Evolutionary conservation across 2,113 vertebrate genomes (phyloP), one percentile per base, ranked within the genome.

Genomic region (Promerops cafer): DNA sequence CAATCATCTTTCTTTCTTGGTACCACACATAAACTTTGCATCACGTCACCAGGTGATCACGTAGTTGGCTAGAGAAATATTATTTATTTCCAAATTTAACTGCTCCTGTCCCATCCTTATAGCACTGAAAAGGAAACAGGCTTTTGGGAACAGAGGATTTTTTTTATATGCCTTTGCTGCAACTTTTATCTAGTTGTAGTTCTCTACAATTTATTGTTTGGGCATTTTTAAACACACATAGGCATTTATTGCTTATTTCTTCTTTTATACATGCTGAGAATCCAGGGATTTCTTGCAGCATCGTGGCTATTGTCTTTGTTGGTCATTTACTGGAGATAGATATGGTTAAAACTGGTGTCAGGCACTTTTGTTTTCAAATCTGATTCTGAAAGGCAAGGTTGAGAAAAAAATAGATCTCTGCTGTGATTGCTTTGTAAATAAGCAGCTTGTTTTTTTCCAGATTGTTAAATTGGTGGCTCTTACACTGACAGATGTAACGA

Each of bases 401-500:
- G 79, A 93, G 90, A 90, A 90, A 82, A 77, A 90, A 76, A 49
- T 30, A 83, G 53, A 42, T 63, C 52, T 92, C 83, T 79, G 65
- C 59, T 95, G 39, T 63, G 44, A 79, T 61, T 96, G 82, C 35
- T 88, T 82, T 93, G 49, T 94, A 59, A 95, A 91, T 31, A 96
- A 65, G 50, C 83, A 64, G 70, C 45, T 90, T 97, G 63, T 1
- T 86, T 74, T 87, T 90, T 65, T 77, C 86, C 93, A 90, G 70
- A 66, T 56, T 70, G 80, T 64, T 93, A 85, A 96, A 93, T 65
- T 85, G 61, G 42, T 91, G 61, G 54, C 83, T 93, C 2, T 93
- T 66, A 61, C 70, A 83, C 64, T 97, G 89, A 93, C 83, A 95
- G 82, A 93, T 96, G 60, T 95, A 69, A 90, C 97, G 92, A 81